Evolutionary conservation across 2,797 vertebrate genomes (phyloP), one percentile per base, ranked within the genome.

Genomic region (Hoplostethus atlanticus): DNA sequence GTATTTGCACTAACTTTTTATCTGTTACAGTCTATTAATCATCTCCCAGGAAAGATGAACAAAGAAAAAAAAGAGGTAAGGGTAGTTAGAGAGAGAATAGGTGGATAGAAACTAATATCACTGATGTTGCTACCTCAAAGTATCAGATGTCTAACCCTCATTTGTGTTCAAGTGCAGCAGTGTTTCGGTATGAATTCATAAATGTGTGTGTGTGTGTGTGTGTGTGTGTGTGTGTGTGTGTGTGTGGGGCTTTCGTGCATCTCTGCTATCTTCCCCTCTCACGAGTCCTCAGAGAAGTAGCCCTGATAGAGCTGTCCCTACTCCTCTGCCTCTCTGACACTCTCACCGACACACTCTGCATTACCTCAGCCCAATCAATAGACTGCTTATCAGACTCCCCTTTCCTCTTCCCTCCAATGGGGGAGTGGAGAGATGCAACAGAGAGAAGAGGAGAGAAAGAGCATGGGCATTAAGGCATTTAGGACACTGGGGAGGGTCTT

Each of bases 331-430:
- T 77, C 68, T 56, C 81, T 87, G 84, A 85, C 87, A 87, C 83
- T 81, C 60, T 73, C 47, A 84, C 64, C 63, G 80, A 82, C 81
- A 88, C 75, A 75, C 72, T 90, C 79, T 76, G 79, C 85, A 84
- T 87, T 86, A 81, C 82, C 80, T 81, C 61, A 47, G 66, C 70
- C 71, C 84, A 90, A 89, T 93, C 88, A 80, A 91, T 92, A 87
- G 66, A 85, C 79, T 79, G 77, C 80, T 89, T 81, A 88, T 86
- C 69, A 82, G 65, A 68, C 76, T 81, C 64, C 31, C 67, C 60
- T 63, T 68, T 54, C 55, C 28, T 68, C 57, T 63, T 44, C 44
- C 54, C 15, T 60, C 63, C 58, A 51, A 47, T 54, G 52, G 73
- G 59, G 16, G 68, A 73, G 36, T 73, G 28, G 1, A 73, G 25